Evolutionary conservation across 2,888 invertebrate species (phyloP).

Genomic region (Fragum whitleyi): DNA sequence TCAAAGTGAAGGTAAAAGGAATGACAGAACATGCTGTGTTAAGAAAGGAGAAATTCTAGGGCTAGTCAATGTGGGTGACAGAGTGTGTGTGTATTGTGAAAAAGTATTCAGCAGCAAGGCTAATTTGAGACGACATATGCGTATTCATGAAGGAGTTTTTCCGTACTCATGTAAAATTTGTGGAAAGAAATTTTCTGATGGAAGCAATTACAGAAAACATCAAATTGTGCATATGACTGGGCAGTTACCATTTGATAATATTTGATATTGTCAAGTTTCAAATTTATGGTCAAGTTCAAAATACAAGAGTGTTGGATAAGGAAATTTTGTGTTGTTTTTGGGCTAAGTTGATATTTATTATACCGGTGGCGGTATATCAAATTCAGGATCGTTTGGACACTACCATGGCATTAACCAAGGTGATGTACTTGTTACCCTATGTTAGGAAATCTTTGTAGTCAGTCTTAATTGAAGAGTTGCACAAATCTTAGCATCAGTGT

Average conservation of each 20-base stretch:
- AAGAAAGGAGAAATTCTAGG: constrained; percentile 4
- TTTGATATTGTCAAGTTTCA: not conserved
- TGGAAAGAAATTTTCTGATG: constrained; percentile 35
- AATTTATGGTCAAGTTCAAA: no score
- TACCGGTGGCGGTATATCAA: no score
- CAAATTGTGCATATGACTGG: constrained; percentile 28
- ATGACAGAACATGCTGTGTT: not conserved
- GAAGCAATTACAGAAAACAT: constrained; percentile 42
- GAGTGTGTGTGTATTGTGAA: constrained; percentile 27
- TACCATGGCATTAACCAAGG: no score
- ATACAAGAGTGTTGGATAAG: no score
- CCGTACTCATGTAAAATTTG: constrained; percentile 46
- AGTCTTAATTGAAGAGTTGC: no score
- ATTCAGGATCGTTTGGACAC: no score
- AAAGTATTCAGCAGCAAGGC: constrained; percentile 24
- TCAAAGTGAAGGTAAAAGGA: not conserved
- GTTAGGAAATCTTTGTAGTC: no score
- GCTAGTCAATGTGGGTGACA: not conserved
- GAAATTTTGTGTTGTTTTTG: no score
- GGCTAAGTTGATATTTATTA: no score
- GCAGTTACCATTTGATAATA: not conserved
- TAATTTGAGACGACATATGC: constrained; percentile 34
- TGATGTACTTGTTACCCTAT: no score
- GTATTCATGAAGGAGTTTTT: constrained; percentile 46
- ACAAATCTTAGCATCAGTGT: no score